Percentiles rank a stretch among this genome's conserved stretches.
phyloP scores from a whole-genome alignment of 2,113 vertebrate genomes.

The Chloropsis hardwickii region DNA sequence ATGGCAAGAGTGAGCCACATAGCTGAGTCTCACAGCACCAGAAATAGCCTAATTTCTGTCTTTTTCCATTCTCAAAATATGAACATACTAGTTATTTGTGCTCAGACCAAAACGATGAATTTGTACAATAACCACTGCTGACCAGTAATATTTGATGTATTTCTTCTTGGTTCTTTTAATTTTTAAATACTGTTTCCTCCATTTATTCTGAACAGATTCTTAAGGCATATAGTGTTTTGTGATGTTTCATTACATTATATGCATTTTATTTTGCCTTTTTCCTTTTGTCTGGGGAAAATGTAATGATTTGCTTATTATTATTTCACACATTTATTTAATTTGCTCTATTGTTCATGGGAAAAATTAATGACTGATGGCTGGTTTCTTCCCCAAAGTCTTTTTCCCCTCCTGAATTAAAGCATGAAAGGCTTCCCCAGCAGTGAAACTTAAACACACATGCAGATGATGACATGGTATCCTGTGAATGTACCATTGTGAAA shows the following conservation, averaged over 20 bases:
- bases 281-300: neutral
- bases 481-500: neutral
- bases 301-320: neutral
- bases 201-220: neutral
- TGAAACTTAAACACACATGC: conserved; percentile 1
- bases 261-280: neutral
- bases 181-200: neutral
- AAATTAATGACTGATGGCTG: neutral
- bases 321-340: conserved; percentile 39
- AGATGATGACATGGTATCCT: neutral
- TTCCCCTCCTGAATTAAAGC: neutral
- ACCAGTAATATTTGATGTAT: neutral
- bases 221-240: neutral
- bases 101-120: neutral
- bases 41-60: neutral
- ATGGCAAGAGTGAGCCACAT: neutral
- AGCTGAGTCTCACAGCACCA: neutral
- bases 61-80: neutral
- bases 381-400: neutral
- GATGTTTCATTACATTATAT: neutral
- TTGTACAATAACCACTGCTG: neutral
- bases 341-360: neutral
- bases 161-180: neutral
- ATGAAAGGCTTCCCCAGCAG: neutral
- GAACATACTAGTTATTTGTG: neutral